Conservation (phyloP, 2,888 invertebrate species). For the Drosophila mulleri region DNA sequence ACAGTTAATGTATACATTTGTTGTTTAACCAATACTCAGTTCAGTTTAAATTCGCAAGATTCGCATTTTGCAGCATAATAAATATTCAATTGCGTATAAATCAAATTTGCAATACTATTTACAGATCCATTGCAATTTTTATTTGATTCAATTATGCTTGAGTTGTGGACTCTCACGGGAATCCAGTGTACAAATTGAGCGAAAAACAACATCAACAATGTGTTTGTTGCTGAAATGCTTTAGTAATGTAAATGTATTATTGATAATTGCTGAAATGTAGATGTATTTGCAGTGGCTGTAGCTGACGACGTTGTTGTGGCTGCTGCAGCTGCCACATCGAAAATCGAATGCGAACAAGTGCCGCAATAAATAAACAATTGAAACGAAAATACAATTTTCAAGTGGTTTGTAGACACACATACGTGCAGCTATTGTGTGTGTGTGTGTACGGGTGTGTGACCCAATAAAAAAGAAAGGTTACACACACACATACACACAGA, state of each 20-base stretch:
- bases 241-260: conserved; percentile 38
- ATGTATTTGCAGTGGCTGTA: conserved; percentile 23
- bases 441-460: conserved; percentile 40
- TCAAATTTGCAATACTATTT: neutral
- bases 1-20: neutral
- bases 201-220: neutral
- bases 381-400: conserved; percentile 82
- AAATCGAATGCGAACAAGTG: conserved; percentile 83
- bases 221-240: conserved; percentile 21
- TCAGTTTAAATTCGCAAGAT: neutral
- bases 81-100: neutral
- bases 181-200: neutral
- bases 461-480: conserved; percentile 67
- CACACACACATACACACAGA: conserved; percentile 38
- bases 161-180: neutral
- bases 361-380: conserved; percentile 81
- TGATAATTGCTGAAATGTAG: conserved; percentile 41
- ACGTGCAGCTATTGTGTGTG: conserved; percentile 13
- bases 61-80: neutral
- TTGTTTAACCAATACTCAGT: neutral
- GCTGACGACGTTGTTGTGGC: conserved; percentile 27
- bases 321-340: conserved; percentile 55
- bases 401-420: conserved; percentile 69
- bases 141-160: neutral
- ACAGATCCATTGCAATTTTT: neutral